A percentile compares a stretch with the other conserved stretches of the same genome.
These are phyloP conservation scores for Ophion ellenae DNA, from an alignment of 2,888 invertebrate species.

Conservation along the genomic window DNA sequence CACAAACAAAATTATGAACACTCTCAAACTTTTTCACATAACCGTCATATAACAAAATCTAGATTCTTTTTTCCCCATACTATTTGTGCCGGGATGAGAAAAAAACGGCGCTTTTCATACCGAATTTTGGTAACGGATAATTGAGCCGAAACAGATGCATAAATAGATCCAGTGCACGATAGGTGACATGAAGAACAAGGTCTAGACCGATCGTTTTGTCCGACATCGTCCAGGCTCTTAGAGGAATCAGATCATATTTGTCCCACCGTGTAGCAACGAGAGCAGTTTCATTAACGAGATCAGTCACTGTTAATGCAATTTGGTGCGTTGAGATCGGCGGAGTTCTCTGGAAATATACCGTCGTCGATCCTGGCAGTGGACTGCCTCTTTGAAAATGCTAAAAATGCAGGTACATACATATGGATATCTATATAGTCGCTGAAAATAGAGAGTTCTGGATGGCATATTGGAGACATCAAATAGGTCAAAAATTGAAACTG, in stretches of 20 bases:
- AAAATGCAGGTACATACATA: not conserved
- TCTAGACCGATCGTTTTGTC: conserved; percentile 85
- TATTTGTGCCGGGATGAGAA: conserved; percentile 82
- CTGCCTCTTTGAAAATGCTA: conserved; percentile 2
- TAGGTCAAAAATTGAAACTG: no score
- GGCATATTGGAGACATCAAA: no score
- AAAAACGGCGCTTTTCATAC: conserved; percentile 21
- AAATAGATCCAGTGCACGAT: conserved; percentile 89
- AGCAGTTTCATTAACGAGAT: conserved; percentile 34
- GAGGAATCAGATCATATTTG: conserved; percentile 82
- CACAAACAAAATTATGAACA: no score
- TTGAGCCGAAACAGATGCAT: conserved; percentile 91
- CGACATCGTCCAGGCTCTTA: conserved; percentile 27
- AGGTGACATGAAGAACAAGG: conserved; percentile 91
- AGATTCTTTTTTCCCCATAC: no score
- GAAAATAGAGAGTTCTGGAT: not conserved
- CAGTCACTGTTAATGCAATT: conserved; percentile 46
- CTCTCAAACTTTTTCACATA: no score
- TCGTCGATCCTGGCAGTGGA: conserved; percentile 47
- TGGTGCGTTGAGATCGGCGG: conserved; percentile 55
- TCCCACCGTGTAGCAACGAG: conserved; percentile 89
- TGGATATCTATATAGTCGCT: not conserved
- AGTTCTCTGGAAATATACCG: conserved; percentile 37
- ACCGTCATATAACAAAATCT: no score
- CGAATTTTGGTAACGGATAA: conserved; percentile 90